phyloP scores from a whole-genome alignment of 2,113 vertebrate genomes.

The Psophia crepitans region DNA sequence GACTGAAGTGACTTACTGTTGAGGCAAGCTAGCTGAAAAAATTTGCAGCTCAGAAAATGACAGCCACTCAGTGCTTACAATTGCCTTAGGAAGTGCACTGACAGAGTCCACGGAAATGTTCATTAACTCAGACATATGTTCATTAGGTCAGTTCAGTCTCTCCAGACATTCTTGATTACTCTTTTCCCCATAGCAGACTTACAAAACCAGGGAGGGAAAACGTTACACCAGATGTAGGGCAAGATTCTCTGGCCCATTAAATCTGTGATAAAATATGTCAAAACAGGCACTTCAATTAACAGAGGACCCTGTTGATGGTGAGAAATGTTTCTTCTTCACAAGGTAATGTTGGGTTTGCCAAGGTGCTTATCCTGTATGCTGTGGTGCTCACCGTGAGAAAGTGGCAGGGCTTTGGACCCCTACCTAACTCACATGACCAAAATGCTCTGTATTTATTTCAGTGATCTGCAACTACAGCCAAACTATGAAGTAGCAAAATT shows the following conservation, averaged over 20 bases:
- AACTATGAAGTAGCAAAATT: background rate
- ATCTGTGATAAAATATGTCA: background rate
- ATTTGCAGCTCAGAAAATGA: slow-evolving; percentile 49
- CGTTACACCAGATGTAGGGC: background rate
- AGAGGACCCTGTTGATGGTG: background rate
- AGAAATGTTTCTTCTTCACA: background rate
- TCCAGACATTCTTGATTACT: slow-evolving; percentile 39
- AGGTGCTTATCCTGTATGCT: background rate
- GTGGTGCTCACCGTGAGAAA: background rate
- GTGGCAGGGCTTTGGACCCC: background rate
- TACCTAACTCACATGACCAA: background rate
- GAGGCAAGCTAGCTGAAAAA: slow-evolving; percentile 34
- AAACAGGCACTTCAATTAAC: background rate
- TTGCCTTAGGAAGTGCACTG: slow-evolving; percentile 53
- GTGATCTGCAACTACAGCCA: background rate
- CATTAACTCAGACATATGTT: slow-evolving; percentile 56
- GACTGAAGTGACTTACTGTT: slow-evolving; percentile 17
- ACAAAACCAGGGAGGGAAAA: background rate
- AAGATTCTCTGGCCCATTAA: background rate
- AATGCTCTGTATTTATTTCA: background rate
- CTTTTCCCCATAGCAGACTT: background rate
- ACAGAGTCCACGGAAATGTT: slow-evolving; percentile 34
- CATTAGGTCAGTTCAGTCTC: slow-evolving; percentile 43
- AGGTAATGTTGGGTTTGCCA: background rate
- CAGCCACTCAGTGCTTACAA: slow-evolving; percentile 29